Conservation (phyloP, 2,888 invertebrate genomes). For the Acanthosoma haemorrhoidale region DNA sequence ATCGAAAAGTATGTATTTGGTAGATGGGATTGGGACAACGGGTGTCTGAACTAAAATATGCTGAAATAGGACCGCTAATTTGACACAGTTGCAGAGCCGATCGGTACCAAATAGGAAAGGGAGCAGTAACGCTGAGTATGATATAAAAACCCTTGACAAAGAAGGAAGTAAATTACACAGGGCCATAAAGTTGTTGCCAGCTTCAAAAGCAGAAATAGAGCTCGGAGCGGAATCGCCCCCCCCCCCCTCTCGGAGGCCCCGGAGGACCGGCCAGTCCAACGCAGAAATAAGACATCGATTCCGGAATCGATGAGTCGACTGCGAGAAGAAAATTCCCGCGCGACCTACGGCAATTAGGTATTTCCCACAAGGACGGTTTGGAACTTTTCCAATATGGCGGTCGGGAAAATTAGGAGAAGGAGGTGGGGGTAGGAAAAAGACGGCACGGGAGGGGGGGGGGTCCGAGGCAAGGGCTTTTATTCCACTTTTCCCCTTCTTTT, state of each 20-base stretch:
- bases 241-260: background rate
- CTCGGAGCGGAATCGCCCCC: background rate
- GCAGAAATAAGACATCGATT: constrained; percentile 28
- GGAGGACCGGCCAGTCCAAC: background rate
- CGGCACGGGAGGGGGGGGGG: background rate
- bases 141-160: background rate
- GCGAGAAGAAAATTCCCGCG: constrained; percentile 1
- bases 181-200: constrained; percentile 8
- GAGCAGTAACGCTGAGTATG: constrained; percentile 2
- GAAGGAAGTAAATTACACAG: constrained; percentile 18
- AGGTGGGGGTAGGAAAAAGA: background rate
- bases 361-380: constrained; percentile 30
- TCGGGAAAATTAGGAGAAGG: constrained; percentile 23
- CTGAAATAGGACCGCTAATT: too few relatives aligned
- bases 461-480: constrained; percentile 19
- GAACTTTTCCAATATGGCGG: constrained; percentile 31
- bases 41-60: too few relatives aligned
- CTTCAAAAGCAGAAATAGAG: constrained; percentile 24
- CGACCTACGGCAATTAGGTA: constrained; percentile 29
- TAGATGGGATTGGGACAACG: too few relatives aligned
- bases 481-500: constrained; percentile 29
- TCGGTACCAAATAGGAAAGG: background rate
- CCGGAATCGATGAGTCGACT: constrained; percentile 27
- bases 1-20: too few relatives aligned
- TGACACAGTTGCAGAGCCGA: too few relatives aligned